Conservation (phyloP, 1,140 invertebrate species). For the Araneus ventricosus region DNA sequence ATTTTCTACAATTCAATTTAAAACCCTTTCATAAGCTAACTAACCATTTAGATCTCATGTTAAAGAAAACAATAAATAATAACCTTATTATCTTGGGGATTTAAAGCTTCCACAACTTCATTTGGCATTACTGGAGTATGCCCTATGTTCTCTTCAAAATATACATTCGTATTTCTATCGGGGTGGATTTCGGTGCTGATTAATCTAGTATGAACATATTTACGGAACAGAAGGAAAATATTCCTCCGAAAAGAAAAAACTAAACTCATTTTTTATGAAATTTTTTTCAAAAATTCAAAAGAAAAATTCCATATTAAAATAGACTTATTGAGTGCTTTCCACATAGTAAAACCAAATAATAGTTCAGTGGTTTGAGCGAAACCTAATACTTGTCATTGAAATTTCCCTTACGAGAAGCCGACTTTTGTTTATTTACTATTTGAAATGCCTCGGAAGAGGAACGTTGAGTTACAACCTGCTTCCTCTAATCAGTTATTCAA, state of each 20-base stretch:
- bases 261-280: neutral
- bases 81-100: slow-evolving; percentile 2
- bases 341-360: too few species aligned
- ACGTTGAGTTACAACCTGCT: too few species aligned
- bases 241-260: neutral
- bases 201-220: neutral
- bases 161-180: neutral
- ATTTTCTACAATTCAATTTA: neutral
- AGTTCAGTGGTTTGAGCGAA: too few species aligned
- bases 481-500: too few species aligned
- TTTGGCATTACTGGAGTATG: slow-evolving; percentile 7
- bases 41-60: neutral
- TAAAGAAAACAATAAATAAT: neutral
- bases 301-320: neutral
- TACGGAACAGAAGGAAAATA: neutral
- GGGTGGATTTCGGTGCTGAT: neutral
- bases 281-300: neutral
- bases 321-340: too few species aligned
- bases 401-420: too few species aligned
- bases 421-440: too few species aligned
- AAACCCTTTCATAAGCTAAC: neutral
- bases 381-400: too few species aligned
- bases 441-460: too few species aligned
- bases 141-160: neutral
- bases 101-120: slow-evolving; percentile 3